Conservation (phyloP, 2,797 vertebrate genomes). For the Steatocranus sp. region DNA sequence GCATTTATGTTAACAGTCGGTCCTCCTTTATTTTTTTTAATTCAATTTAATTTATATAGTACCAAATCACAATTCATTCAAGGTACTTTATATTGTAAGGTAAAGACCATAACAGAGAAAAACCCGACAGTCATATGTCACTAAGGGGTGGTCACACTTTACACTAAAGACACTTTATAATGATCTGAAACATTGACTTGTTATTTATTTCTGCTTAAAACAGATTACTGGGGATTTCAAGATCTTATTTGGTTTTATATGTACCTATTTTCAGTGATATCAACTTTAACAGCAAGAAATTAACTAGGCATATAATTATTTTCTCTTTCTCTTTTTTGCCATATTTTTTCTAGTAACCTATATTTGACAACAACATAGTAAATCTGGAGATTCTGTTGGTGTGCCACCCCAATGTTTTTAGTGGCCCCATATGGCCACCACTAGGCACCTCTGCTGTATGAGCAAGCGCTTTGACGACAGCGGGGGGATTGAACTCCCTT, state of each 20-base stretch:
- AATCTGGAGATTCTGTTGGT: not conserved
- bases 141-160: not conserved
- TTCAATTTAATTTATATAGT: not conserved
- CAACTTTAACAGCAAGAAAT: not conserved
- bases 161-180: too few species aligned
- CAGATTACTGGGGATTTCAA: too few species aligned
- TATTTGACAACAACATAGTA: fast-evolving
- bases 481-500: too few species aligned
- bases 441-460: not conserved
- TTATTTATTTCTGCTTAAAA: too few species aligned
- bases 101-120: not conserved
- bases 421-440: not conserved
- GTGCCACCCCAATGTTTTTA: not conserved
- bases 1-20: not conserved
- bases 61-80: not conserved
- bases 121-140: fast-evolving
- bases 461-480: not conserved
- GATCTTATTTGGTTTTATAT: too few species aligned
- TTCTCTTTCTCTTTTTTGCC: fast-evolving
- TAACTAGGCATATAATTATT: not conserved
- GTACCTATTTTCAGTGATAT: not conserved
- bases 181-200: not conserved
- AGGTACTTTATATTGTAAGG: not conserved
- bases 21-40: not conserved
- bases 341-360: not conserved